phyloP scores from a whole-genome alignment of 1,140 invertebrate genomes.

The Calephelis virginiensis region DNA sequence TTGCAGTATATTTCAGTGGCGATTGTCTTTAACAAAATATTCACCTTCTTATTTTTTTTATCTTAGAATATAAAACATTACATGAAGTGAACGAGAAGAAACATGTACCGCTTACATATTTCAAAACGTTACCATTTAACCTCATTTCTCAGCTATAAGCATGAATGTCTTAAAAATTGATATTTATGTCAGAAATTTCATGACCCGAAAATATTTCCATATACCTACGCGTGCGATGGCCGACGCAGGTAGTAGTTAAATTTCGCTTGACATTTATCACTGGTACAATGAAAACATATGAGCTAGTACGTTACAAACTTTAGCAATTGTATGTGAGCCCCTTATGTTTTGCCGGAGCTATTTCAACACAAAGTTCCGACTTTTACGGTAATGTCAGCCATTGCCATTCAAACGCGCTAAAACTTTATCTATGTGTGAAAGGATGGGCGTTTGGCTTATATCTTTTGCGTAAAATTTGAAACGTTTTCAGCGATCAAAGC shows the following conservation, averaged over 20 bases:
- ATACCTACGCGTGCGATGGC: not conserved
- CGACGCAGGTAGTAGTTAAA: constrained; percentile 9
- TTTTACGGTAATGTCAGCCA: constrained; percentile 78
- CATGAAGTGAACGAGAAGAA: too few species aligned
- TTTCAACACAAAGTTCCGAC: constrained; percentile 72
- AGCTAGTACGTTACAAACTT: constrained; percentile 72
- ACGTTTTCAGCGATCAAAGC: constrained; percentile 5
- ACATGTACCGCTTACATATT: too few species aligned
- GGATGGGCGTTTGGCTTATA: constrained; percentile 64
- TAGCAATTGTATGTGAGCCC: constrained; percentile 73
- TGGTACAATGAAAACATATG: constrained; percentile 59
- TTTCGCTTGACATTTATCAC: constrained; percentile 47
- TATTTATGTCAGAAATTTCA: not conserved
- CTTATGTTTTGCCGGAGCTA: constrained; percentile 72
- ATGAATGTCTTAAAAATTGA: not conserved
- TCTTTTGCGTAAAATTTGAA: constrained; percentile 45
- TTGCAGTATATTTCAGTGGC: too few species aligned
- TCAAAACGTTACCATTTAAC: not conserved
- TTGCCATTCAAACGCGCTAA: constrained; percentile 75
- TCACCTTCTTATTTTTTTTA: too few species aligned
- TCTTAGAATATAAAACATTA: too few species aligned
- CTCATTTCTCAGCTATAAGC: not conserved
- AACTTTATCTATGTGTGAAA: constrained; percentile 75
- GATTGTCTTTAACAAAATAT: too few species aligned
- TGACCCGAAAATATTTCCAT: not conserved